Base-by-base conservation (phyloP, 2,888 invertebrate genomes). In the Drosophila sordidula region DNA sequence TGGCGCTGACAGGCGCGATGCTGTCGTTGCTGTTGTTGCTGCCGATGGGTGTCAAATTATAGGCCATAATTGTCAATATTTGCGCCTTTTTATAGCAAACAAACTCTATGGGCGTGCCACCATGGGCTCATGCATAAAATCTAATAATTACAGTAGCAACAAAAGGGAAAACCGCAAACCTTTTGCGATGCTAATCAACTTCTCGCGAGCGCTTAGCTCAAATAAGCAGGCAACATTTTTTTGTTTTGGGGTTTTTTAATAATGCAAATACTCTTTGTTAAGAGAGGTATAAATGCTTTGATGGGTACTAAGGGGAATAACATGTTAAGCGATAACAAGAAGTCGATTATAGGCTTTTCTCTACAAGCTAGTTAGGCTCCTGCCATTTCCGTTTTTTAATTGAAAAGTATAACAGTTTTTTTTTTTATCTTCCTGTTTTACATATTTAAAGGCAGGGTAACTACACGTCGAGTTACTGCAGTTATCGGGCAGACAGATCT, bases 11-110 rank as follows among this genome's bases (percentile, higher is more conserved):
- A 70, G 49, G 14, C 32, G 29, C 67, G 52, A 45, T 36, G 50
- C 51, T 50, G 45, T 50, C 57, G 39, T 39, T 57, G 57, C 57
- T 49, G 54, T 58, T 57, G 76, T 26, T 62, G 77, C 69, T 80
- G 55, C 70, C 70, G 80, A 78, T 86, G 79, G 74, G 88, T 80
- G 89, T 89, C 78, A 75, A 87, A 87, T 88, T 89, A 87, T 89
- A 87, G 84, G 87, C 87, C 88, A 89, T 81, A 86, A 88, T 86
- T 88, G 87, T 83, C 89, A 87, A 88, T 88, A 89, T 88, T 89
- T 89, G 76, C 70, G 75, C 70, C 61, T 56, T 52, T 70, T 70
- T 69, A 72, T 56, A 56, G 56, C 39, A 59, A 62, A 61, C 73
- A 49, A 55, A 18, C 18, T 18, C 32, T 50, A n/a, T 46, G 25